Evolutionary conservation across 1,140 invertebrate species (phyloP).

Genomic region (Zaprionus africanus): DNA sequence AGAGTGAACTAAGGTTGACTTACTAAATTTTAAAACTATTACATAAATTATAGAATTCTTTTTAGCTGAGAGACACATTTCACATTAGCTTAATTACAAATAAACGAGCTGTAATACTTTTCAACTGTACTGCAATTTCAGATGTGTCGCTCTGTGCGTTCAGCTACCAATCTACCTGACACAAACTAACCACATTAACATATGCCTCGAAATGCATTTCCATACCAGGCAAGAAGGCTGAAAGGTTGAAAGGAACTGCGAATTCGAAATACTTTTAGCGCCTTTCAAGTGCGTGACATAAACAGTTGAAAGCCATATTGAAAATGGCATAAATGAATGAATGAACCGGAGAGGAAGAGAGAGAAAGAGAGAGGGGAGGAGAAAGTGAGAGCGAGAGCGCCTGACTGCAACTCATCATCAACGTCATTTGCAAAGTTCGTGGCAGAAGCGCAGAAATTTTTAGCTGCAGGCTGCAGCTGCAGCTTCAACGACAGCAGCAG

Average conservation of each 20-base stretch:
- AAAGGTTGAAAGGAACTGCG: conserved; percentile 4
- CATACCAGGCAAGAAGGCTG: background rate
- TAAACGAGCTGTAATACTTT: background rate
- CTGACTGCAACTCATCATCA: conserved; percentile 56
- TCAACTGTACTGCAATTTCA: background rate
- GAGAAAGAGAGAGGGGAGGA: background rate
- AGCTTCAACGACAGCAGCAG: conserved; percentile 2
- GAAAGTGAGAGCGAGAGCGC: background rate
- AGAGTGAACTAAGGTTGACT: too few species aligned
- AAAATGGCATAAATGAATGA: conserved; percentile 47
- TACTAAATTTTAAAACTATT: too few species aligned
- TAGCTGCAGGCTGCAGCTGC: conserved; percentile 17
- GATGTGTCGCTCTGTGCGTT: background rate
- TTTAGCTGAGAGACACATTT: background rate
- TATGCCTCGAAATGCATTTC: conserved; percentile 14
- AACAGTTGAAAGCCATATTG: conserved; percentile 60
- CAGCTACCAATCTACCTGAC: conserved; percentile 4
- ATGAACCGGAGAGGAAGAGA: background rate
- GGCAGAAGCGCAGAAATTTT: conserved; percentile 35
- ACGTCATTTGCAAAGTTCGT: conserved; percentile 53
- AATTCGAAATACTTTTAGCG: conserved; percentile 43
- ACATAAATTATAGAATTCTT: background rate
- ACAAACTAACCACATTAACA: conserved; percentile 30
- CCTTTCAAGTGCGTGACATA: conserved; percentile 52
- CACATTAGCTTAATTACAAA: background rate